Evolutionary conservation across 2,797 vertebrate species (phyloP), one percentile per base, ranked within the genome.

Genomic region (Caiman crocodilus): DNA sequence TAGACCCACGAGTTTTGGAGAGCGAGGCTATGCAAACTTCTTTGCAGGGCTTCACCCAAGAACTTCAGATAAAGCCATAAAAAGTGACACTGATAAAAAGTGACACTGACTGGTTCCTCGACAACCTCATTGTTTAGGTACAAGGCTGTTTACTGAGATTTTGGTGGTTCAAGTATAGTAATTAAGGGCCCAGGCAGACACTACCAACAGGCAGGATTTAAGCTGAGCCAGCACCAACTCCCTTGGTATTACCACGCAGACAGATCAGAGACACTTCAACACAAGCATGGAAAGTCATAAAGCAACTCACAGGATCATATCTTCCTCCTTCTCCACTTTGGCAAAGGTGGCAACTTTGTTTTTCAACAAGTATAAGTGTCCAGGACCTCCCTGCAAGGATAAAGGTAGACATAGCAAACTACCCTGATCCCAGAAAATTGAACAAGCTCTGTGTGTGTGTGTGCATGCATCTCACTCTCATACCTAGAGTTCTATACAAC

Each of bases 321-420:
- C 99, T 79, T 99, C 99, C 87, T 99, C 99, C 94, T 99, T 99
- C 97, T 99, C 99, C 97, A 99, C 99, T 97, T 99, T 99, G 86
- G 99, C 99, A 1, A 99, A 99, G 5, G 99, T 99, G 88, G 99
- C 99, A 1, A 99, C 99, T 97, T 99, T 99, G 96, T 99, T 99
- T 98, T 99, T 99, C 94, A 99, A 97, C 92, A 99, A 97, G 94
- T 99, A 99, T 32, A 99, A 97, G 96, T 99, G 99, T 42, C 99
- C 99, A 0, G 99, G 99, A 67, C 99, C 99, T 21, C 99, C 99
- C 99, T 99, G 96, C 30, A 89, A 90, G 88, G 57, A 95, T 76
- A 95, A 23, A 92, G 25, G 94, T 59, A 82, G 35, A 56, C 12
- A 76, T 18, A 56, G 35, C 18, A 64, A 32, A 76, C 21, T 71